Base-by-base conservation (phyloP, 2,888 invertebrate species). In the Drosophila hamatofila region DNA sequence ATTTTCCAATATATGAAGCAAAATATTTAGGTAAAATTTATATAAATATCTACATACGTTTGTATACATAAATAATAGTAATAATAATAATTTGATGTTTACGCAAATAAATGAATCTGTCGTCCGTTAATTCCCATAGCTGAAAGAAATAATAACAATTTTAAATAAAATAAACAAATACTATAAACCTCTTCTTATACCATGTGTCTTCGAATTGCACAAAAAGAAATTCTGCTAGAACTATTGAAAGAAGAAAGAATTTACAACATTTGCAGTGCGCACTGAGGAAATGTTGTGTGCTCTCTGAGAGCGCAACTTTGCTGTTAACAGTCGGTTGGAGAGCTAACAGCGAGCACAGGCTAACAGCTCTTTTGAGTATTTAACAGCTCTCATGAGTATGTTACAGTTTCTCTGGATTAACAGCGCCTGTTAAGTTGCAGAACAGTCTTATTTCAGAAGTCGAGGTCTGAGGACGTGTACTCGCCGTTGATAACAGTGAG, bases 391-490 rank as follows among this genome's bases (percentile, higher is more conserved):
- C 18, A 57, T 73, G 75, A 75, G 75, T 55, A 25, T 23, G 30
- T 58, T 54, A 58, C 18, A 41, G 58, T 35, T 52, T 35, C 37
- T 30, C 55, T 37, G 30, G 23, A 18, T 39, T 71, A 52, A 76
- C 63, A 76, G 59, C 23, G 44, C 11, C 37, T 75, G 76, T 57
- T 60, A 57, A 52, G 9, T 60, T 52, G 44, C 76, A 54, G 76
- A 75, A 57, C 57, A 75, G 75, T 75, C 52, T 61, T 65, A 65
- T 65, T 71, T 76, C 44, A 64, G 75, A 44, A 55, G 60, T 54
- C 64, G 61, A 55, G 33, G 61, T 21, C 54, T 21, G 21, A 33
- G 23, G 64, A 76, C 57, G 77, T 76, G 25, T 51, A 18, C 48
- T 44, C 54, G 63, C 54, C 30, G 25, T 33, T 12, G 21, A 57